phyloP scores from a whole-genome alignment of 2,888 invertebrate species.

The Eueremaeus valkanovi region DNA sequence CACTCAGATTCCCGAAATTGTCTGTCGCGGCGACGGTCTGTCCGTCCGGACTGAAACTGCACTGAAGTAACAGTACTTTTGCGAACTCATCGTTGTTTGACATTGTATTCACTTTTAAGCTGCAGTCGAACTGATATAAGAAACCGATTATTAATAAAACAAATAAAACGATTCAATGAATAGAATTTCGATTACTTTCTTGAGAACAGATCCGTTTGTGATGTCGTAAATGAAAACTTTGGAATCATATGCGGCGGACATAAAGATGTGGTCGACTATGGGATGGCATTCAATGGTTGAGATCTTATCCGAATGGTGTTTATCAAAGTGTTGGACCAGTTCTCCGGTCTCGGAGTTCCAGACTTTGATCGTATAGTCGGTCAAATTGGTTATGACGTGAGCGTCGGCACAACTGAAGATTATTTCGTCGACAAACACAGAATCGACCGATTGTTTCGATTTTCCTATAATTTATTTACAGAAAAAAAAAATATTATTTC shows the following conservation, averaged over 20 bases:
- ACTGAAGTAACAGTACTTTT: background rate
- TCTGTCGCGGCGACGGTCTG: background rate
- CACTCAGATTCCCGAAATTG: background rate
- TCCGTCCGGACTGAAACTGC: slow-evolving; percentile 2
- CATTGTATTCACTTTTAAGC: background rate
- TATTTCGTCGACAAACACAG: background rate
- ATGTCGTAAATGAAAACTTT: background rate
- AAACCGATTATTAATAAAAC: background rate
- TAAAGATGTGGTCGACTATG: background rate
- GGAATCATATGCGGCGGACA: background rate
- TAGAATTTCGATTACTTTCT: too few relatives aligned
- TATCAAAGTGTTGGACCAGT: slow-evolving; percentile 13
- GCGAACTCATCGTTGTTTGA: background rate
- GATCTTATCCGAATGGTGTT: background rate
- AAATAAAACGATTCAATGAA: background rate
- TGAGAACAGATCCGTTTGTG: background rate
- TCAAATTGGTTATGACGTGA: background rate
- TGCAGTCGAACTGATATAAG: background rate
- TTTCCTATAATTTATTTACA: background rate
- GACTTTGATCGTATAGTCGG: background rate
- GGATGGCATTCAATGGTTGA: background rate
- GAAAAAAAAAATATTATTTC: background rate
- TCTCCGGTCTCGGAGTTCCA: background rate
- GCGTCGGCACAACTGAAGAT: background rate
- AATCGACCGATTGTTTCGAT: background rate